phyloP scores from a whole-genome alignment of 2,888 invertebrate genomes.

The Meteorus colon region DNA sequence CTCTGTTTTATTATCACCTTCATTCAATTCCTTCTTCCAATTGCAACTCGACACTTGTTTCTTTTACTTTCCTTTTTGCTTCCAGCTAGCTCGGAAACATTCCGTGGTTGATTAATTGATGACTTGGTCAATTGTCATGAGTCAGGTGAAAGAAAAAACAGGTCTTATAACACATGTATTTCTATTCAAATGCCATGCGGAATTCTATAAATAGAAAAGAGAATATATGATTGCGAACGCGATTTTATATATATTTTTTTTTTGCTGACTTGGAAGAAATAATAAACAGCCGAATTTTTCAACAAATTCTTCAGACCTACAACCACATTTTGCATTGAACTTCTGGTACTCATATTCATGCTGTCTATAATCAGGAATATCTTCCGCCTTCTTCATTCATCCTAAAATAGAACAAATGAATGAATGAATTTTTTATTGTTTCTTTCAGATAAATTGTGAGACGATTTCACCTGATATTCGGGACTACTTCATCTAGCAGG shows the following conservation, averaged over 20 bases:
- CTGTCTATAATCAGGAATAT: background rate
- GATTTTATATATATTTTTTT: background rate
- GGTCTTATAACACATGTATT: background rate
- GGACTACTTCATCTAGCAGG: background rate
- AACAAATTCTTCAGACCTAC: background rate
- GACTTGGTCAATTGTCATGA: slow-evolving; percentile 14
- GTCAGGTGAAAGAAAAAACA: slow-evolving; percentile 18
- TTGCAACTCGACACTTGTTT: slow-evolving; percentile 34
- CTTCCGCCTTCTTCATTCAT: background rate
- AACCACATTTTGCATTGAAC: background rate
- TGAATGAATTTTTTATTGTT: too few species aligned
- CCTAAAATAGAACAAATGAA: background rate
- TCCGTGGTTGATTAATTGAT: slow-evolving; percentile 22
- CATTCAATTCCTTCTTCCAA: slow-evolving; percentile 12
- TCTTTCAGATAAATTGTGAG: too few species aligned
- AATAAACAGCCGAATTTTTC: slow-evolving; percentile 9
- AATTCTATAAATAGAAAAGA: slow-evolving; percentile 23
- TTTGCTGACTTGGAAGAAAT: background rate
- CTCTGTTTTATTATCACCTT: slow-evolving; percentile 1
- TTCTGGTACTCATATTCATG: background rate
- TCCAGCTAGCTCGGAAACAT: slow-evolving; percentile 14
- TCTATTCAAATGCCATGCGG: slow-evolving; percentile 1
- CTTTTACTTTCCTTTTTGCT: slow-evolving; percentile 3
- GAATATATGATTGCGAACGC: background rate
- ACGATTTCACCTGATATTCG: background rate